Conservation (phyloP, 2,113 vertebrate genomes). For the Leptobrachium ailaonicum region DNA sequence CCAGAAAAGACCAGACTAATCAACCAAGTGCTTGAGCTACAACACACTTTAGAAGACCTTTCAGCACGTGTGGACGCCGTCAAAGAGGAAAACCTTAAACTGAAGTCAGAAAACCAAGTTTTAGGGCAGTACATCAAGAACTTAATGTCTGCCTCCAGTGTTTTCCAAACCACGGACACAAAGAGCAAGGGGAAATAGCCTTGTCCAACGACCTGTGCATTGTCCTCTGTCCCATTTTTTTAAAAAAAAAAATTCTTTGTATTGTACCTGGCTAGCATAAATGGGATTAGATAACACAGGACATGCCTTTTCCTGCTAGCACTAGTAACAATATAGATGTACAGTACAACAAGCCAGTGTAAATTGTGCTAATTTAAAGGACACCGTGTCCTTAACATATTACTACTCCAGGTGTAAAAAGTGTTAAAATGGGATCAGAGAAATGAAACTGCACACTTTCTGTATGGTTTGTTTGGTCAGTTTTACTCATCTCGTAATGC, state of each 20-base stretch:
- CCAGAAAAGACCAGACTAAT: too few species aligned
- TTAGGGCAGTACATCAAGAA: slow-evolving; percentile 99
- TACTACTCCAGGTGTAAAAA: not conserved
- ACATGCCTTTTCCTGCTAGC: slow-evolving; percentile 60
- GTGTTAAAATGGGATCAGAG: not conserved
- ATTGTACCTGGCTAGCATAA: slow-evolving; percentile 61
- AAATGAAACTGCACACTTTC: not conserved
- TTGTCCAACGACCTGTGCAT: slow-evolving; percentile 50
- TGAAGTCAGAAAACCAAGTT: slow-evolving; percentile 99
- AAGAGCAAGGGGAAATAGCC: slow-evolving; percentile 96
- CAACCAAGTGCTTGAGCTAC: too few species aligned
- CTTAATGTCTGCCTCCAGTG: slow-evolving; percentile 98
- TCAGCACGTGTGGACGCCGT: slow-evolving; percentile 97
- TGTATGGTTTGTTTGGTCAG: too few species aligned
- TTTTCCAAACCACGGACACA: slow-evolving; percentile 98
- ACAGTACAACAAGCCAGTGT: slow-evolving; percentile 9
- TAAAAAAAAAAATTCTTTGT: too few species aligned
- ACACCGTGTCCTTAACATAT: not conserved
- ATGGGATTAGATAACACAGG: slow-evolving; percentile 60
- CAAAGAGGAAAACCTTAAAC: slow-evolving; percentile 98
- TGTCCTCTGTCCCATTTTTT: slow-evolving; percentile 60
- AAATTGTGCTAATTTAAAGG: slow-evolving; percentile 3
- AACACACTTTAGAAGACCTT: too few species aligned
- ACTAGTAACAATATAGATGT: slow-evolving; percentile 7
- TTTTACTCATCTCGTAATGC: too few species aligned